Conservation (phyloP, 2,797 vertebrate genomes). For the Rhinichthys osculus region DNA sequence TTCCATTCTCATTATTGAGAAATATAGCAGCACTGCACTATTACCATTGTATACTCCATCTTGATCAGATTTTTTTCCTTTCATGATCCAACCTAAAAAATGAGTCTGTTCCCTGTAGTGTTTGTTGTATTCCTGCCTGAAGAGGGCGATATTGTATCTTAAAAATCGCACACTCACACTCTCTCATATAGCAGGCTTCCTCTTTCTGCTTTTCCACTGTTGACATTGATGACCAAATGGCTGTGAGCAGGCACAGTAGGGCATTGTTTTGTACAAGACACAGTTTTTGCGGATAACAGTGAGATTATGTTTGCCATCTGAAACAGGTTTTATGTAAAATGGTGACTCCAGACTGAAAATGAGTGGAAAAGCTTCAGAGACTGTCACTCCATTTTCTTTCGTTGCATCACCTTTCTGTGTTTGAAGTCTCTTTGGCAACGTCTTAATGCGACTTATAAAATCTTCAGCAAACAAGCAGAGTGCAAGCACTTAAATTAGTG, state of each 20-base stretch:
- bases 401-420: not conserved
- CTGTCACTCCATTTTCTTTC: slow-evolving; percentile 8
- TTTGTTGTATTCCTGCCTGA: slow-evolving; percentile 59
- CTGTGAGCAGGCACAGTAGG: slow-evolving; percentile 52
- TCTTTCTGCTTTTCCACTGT: slow-evolving; percentile 28
- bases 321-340: slow-evolving; percentile 51
- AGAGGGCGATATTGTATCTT: slow-evolving; percentile 77
- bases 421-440: slow-evolving; percentile 1
- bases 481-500: slow-evolving; percentile 22
- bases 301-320: slow-evolving; percentile 55
- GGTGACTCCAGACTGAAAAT: slow-evolving; percentile 37
- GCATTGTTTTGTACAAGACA: slow-evolving; percentile 49
- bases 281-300: slow-evolving; percentile 53
- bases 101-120: not conserved
- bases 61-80: slow-evolving; percentile 5
- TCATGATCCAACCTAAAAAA: not conserved
- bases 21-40: slow-evolving; percentile 23
- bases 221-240: slow-evolving; percentile 59
- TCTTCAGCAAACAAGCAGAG: slow-evolving; percentile 19
- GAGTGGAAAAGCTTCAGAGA: not conserved
- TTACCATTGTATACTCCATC: slow-evolving; percentile 6
- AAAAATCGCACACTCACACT: slow-evolving; percentile 4
- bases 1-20: slow-evolving; percentile 9
- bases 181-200: not conserved
- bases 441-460: slow-evolving; percentile 7